Conservation (phyloP, 2,888 invertebrate species). For the Plebejus argus region DNA sequence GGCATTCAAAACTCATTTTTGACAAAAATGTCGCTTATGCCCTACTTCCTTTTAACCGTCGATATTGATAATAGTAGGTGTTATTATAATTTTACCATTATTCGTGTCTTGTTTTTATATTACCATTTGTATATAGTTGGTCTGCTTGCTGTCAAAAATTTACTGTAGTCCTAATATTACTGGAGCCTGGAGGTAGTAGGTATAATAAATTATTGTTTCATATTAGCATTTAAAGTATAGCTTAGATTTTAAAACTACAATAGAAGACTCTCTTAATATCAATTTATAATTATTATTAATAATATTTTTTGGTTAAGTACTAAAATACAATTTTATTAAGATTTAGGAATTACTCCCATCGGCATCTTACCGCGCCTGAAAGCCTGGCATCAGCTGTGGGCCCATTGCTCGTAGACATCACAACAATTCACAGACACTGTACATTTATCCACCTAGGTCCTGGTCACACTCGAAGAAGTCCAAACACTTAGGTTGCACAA, state of each 20-base stretch:
- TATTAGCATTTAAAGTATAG: neutral
- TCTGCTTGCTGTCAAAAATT: neutral
- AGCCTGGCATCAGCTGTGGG: neutral
- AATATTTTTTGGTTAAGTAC: neutral
- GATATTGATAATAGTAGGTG: too few relatives aligned
- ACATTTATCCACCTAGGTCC: neutral
- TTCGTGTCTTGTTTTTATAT: too few relatives aligned
- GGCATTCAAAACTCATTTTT: too few relatives aligned
- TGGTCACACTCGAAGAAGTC: constrained; percentile 25
- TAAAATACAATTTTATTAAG: neutral
- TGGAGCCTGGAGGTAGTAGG: neutral
- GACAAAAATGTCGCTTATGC: too few relatives aligned
- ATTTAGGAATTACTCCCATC: neutral
- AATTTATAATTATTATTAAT: too few relatives aligned
- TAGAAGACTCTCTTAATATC: too few relatives aligned
- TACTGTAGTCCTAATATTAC: neutral
- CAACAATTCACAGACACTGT: neutral
- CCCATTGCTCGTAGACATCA: constrained; percentile 21
- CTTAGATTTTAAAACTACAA: too few relatives aligned
- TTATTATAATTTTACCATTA: too few relatives aligned
- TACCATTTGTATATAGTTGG: too few relatives aligned
- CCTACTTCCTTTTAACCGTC: too few relatives aligned
- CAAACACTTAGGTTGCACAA: constrained; percentile 26
- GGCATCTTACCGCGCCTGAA: neutral
- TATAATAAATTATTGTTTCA: neutral